Conservation (phyloP, 2,888 invertebrate genomes). For the Argyresthia goedartella region DNA sequence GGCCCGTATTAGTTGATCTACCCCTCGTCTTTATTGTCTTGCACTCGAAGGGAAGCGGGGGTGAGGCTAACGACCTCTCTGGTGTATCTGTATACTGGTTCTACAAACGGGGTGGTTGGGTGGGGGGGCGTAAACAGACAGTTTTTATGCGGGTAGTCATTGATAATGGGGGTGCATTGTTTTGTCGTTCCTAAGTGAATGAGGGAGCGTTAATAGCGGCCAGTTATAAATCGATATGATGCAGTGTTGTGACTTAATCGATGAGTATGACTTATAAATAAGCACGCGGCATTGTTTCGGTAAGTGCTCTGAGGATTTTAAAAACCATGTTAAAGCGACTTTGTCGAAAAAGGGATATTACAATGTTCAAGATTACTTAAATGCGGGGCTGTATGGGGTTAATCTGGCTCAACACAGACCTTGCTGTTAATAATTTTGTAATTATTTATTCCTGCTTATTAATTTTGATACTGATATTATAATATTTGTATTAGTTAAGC, state of each 20-base stretch:
- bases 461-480: no score
- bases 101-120: neutral
- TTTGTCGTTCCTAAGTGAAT: slow-evolving; percentile 14
- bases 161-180: slow-evolving; percentile 28
- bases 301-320: no score
- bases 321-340: no score
- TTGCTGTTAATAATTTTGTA: no score
- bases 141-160: slow-evolving; percentile 35
- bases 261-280: neutral
- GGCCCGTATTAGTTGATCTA: slow-evolving; percentile 2
- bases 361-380: no score
- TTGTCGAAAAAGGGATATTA: no score
- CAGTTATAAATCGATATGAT: neutral
- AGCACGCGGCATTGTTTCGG: no score
- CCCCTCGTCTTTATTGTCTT: neutral
- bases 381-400: no score
- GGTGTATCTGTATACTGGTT: neutral
- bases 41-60: neutral
- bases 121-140: slow-evolving; percentile 23
- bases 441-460: no score
- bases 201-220: neutral
- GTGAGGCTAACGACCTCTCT: neutral
- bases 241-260: neutral
- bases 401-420: no score
- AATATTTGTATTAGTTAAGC: no score